phyloP scores from a whole-genome alignment of 2,113 vertebrate genomes.

The Notothenia rossii region DNA sequence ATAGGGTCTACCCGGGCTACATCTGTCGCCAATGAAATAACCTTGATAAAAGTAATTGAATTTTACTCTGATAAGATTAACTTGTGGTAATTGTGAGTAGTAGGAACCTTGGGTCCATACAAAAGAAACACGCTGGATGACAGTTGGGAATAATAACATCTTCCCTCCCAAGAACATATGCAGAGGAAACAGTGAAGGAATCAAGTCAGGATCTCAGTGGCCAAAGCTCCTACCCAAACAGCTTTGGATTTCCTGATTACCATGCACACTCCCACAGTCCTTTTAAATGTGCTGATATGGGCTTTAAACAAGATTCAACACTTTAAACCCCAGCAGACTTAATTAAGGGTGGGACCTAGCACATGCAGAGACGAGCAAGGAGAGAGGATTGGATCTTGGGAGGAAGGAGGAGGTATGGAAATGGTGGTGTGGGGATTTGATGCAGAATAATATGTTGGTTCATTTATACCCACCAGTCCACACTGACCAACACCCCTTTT shows the following conservation, averaged over 20 bases:
- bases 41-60: conserved; percentile 99
- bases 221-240: conserved; percentile 81
- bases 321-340: conserved; percentile 96
- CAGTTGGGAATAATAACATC: conserved; percentile 84
- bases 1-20: conserved; percentile 82
- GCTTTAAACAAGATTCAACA: conserved; percentile 95
- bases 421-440: conserved; percentile 16
- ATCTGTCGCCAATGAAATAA: conserved; percentile 91
- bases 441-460: conserved; percentile 33
- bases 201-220: conserved; percentile 76
- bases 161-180: conserved; percentile 43
- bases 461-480: conserved; percentile 48
- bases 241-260: conserved; percentile 88
- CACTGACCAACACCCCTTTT: conserved; percentile 35
- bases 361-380: conserved; percentile 72
- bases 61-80: conserved; percentile 97
- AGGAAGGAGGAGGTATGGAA: conserved; percentile 42
- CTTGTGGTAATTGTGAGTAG: conserved; percentile 91
- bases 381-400: conserved; percentile 62
- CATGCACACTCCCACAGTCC: conserved; percentile 82
- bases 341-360: conserved; percentile 94
- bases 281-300: conserved; percentile 96
- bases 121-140: conserved; percentile 87
- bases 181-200: conserved; percentile 50
- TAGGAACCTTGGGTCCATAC: conserved; percentile 85